Base-by-base conservation (phyloP, 2,113 vertebrate species). In the Falco punctatus region DNA sequence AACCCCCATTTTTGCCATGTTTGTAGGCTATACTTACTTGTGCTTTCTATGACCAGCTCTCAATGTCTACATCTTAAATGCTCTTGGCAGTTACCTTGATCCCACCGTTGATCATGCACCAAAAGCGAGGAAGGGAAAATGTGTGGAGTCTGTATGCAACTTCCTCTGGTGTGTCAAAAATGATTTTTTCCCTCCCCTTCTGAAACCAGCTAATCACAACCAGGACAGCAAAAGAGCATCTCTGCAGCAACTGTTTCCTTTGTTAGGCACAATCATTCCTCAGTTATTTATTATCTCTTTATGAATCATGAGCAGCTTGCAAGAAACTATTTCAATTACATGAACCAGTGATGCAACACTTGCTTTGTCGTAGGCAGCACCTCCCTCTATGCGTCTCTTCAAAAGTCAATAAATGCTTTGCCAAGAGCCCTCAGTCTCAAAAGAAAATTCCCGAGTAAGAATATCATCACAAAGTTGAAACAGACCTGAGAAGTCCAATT, bases 201-300 rank as follows among this genome's bases (percentile, higher is more conserved):
- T 70, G 52, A 88, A 92, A 95, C 33, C 61, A 92, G 40, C 64
- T 95, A 92, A 93, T 77, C 82, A 93, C 49, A 92, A 85, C 52
- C 58, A 75, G 75, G 59, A 89, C 67, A 92, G 88, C 13, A 27
- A 49, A 92, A 69, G 16, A 74, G 30, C 24, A 85, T 62, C 72
- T 84, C 90, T 64, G 33, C 61, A 88, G 44, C 59, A 94, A 90
- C 80, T 13, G 10, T 52, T 79, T 84, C 82, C 77, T 95, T 93
- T 17, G 3, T 58, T 61, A 83, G 54, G 28, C 54, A 83, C 79
- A 81, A 62, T 66, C 62, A 70, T 75, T 91, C 71, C 84, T 81
- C 82, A 69, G 87, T 88, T 88, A 90, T 86, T 95, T 95, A 95
- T 93, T 90, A 90, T 89, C 86, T 81, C 55, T 18, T 18, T 51